phyloP scores from a whole-genome alignment of 1,140 invertebrate species.

The Ceratina australensis region DNA sequence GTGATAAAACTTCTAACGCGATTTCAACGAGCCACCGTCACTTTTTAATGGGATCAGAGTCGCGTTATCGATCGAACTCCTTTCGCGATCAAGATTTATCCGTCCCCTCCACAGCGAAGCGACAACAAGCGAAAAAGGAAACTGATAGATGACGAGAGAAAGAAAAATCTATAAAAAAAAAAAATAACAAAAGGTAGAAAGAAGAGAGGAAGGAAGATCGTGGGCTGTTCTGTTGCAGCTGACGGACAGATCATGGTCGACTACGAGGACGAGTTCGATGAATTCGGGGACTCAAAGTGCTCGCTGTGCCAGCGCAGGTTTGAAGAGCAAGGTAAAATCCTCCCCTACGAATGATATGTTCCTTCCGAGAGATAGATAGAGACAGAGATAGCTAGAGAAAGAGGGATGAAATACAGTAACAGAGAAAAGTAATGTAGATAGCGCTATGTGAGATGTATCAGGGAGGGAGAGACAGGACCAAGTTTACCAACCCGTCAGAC shows the following conservation, averaged over 20 bases:
- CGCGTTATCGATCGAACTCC: background rate
- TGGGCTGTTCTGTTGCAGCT: slow-evolving; percentile 82
- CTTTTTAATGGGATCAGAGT: background rate
- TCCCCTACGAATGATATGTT: slow-evolving; percentile 52
- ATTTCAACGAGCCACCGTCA: background rate
- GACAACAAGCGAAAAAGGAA: background rate
- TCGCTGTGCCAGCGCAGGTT: slow-evolving; percentile 88
- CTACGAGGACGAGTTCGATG: slow-evolving; percentile 83
- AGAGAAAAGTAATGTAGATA: slow-evolving; percentile 6
- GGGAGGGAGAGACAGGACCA: slow-evolving; percentile 75
- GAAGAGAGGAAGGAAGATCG: slow-evolving; percentile 71
- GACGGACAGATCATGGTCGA: slow-evolving; percentile 82
- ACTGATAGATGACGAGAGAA: slow-evolving; percentile 18
- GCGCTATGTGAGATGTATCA: slow-evolving; percentile 35
- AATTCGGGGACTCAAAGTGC: slow-evolving; percentile 80
- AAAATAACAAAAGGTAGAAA: slow-evolving; percentile 28
- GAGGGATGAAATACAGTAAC: background rate
- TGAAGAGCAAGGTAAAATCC: slow-evolving; percentile 85
- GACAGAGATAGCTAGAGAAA: background rate
- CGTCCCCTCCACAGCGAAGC: slow-evolving; percentile 17
- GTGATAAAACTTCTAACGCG: background rate
- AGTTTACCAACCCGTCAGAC: slow-evolving; percentile 74
- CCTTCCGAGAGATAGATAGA: slow-evolving; percentile 23
- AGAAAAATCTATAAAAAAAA: slow-evolving; percentile 17
- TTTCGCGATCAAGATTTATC: slow-evolving; percentile 43